phyloP scores from a whole-genome alignment of 2,797 vertebrate species.

The Poliocrania exsul region DNA sequence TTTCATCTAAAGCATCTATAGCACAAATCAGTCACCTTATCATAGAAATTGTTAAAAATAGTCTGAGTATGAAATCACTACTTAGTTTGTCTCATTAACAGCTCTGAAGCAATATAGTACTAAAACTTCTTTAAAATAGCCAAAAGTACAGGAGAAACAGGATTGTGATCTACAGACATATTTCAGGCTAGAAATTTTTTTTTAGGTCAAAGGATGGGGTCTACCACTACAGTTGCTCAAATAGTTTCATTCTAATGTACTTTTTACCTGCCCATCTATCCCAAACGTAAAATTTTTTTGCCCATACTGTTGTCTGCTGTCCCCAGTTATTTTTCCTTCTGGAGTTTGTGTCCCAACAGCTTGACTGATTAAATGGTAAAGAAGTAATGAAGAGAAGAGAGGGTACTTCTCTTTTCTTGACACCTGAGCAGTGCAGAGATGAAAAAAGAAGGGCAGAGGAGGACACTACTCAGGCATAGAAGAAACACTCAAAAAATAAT shows the following conservation, averaged over 20 bases:
- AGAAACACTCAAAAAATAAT: background rate
- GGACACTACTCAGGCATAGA: background rate
- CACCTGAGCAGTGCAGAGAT: background rate
- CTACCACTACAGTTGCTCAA: background rate
- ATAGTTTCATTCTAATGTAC: background rate
- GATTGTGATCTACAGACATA: background rate
- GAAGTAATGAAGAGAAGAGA: background rate
- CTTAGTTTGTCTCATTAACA: slow-evolving; percentile 16
- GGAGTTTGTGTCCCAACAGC: background rate
- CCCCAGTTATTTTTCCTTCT: background rate
- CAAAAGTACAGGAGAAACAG: background rate
- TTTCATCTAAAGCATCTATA: slow-evolving; percentile 37
- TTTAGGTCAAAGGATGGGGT: background rate
- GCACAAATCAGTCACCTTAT: background rate
- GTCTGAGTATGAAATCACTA: background rate
- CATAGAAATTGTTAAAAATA: slow-evolving; percentile 31
- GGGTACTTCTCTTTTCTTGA: background rate
- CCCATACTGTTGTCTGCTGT: background rate
- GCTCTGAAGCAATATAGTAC: slow-evolving; percentile 11
- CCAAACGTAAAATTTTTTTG: background rate
- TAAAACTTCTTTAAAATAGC: slow-evolving; percentile 48
- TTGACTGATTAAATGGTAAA: background rate
- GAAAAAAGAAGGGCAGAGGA: background rate
- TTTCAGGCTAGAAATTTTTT: background rate
- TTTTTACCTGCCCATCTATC: background rate